These are phyloP conservation scores for Rhaphigaster nebulosa DNA, from an alignment of 2,888 invertebrate species.

Conservation along the genomic window DNA sequence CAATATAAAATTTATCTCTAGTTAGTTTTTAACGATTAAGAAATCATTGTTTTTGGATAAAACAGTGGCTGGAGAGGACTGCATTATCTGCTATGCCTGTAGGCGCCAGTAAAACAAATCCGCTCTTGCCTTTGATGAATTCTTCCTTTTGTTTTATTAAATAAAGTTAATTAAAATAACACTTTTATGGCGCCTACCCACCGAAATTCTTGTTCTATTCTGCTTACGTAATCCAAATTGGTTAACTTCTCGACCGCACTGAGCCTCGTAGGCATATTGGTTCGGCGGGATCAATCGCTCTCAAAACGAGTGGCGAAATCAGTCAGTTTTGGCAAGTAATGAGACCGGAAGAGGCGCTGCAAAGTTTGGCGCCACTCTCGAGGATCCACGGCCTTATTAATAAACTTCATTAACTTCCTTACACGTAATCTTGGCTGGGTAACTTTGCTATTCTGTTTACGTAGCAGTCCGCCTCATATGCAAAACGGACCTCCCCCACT, in stretches of 20 bases:
- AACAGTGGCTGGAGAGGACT: no score
- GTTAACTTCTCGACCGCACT: neutral
- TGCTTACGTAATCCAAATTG: neutral
- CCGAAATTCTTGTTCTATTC: neutral
- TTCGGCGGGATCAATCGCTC: neutral
- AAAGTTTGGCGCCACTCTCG: constrained; percentile 50
- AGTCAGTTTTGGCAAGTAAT: constrained; percentile 56
- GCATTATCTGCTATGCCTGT: no score
- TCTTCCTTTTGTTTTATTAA: no score
- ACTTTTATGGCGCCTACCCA: neutral
- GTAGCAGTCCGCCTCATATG: constrained; percentile 60
- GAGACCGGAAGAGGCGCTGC: constrained; percentile 52
- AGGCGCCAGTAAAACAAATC: no score
- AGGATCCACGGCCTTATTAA: constrained; percentile 58
- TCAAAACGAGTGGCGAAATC: constrained; percentile 33
- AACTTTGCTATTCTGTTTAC: constrained; percentile 60
- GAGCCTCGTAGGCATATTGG: neutral
- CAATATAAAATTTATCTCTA: no score
- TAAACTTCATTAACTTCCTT: constrained; percentile 60
- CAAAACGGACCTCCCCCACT: constrained; percentile 59
- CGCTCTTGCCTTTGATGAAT: no score
- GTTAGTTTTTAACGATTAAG: no score
- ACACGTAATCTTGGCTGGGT: constrained; percentile 57
- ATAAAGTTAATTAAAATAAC: no score
- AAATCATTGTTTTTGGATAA: no score